These are phyloP conservation scores for Aethina tumida DNA, from an alignment of 1,140 invertebrate species.

Conservation along the genomic window DNA sequence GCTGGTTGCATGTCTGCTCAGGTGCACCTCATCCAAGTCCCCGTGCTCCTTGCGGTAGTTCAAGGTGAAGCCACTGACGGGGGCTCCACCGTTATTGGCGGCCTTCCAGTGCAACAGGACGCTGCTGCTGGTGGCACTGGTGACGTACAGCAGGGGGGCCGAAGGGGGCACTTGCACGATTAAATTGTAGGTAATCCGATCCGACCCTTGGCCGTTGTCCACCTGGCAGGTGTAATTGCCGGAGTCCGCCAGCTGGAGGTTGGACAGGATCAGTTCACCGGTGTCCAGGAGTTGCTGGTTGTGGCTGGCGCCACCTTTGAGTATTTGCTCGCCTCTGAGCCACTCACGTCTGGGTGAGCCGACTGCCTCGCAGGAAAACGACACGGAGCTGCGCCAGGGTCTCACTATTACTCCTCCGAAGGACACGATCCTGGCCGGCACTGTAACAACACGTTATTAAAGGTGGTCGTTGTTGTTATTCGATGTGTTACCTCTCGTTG, in stretches of 20 bases:
- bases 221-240: slow-evolving; percentile 71
- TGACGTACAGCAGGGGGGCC: slow-evolving; percentile 59
- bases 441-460: slow-evolving; percentile 28
- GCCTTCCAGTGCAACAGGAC: slow-evolving; percentile 62
- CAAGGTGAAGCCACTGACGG: slow-evolving; percentile 55
- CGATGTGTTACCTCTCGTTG: slow-evolving; percentile 38
- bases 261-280: slow-evolving; percentile 54
- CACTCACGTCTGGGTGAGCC: slow-evolving; percentile 57
- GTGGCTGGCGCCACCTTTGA: slow-evolving; percentile 38
- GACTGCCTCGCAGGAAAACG: slow-evolving; percentile 53
- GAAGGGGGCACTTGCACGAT: slow-evolving; percentile 57
- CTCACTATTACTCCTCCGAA: slow-evolving; percentile 54
- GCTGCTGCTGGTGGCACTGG: slow-evolving; percentile 59
- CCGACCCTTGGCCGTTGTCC: slow-evolving; percentile 60
- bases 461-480: neutral
- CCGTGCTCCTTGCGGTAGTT: slow-evolving; percentile 53
- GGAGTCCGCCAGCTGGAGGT: slow-evolving; percentile 52
- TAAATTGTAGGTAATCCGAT: slow-evolving; percentile 48
- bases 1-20: slow-evolving; percentile 52
- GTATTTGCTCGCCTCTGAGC: slow-evolving; percentile 45
- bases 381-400: slow-evolving; percentile 53
- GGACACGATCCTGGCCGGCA: slow-evolving; percentile 58
- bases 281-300: slow-evolving; percentile 51
- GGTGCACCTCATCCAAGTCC: slow-evolving; percentile 51
- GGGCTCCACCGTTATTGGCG: slow-evolving; percentile 56